phyloP scores from a whole-genome alignment of 1,140 invertebrate species.

The Octopus bimaculoides region DNA sequence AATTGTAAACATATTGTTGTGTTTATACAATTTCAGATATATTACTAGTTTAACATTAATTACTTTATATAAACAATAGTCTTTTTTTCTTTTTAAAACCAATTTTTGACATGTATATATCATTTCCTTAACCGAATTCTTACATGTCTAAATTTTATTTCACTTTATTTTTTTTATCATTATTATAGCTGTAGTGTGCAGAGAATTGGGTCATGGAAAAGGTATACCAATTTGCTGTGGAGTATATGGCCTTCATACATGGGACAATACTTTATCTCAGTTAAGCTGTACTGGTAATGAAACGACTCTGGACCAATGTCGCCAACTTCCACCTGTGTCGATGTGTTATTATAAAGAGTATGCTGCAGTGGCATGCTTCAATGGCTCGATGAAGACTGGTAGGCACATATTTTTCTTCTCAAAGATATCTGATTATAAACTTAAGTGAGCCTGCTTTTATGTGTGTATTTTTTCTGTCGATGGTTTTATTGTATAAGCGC shows the following conservation, averaged over 20 bases:
- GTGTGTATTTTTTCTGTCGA: too few relatives aligned
- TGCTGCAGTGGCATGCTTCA: conserved; percentile 39
- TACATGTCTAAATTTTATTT: neutral
- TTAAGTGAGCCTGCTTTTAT: too few relatives aligned
- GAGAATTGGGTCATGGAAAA: conserved; percentile 34
- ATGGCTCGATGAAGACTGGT: conserved; percentile 19
- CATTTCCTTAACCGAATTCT: neutral
- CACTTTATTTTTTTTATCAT: conserved; percentile 4
- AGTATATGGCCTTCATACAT: conserved; percentile 33
- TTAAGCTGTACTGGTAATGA: conserved; percentile 40
- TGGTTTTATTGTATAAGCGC: too few relatives aligned
- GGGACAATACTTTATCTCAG: conserved; percentile 16
- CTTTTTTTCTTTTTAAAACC: too few relatives aligned
- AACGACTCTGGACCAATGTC: conserved; percentile 32
- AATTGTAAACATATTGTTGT: too few relatives aligned
- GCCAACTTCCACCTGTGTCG: conserved; percentile 4
- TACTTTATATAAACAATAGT: too few relatives aligned
- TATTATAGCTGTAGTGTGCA: conserved; percentile 40
- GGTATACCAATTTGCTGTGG: conserved; percentile 35
- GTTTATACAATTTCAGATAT: too few relatives aligned
- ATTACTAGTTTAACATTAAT: too few relatives aligned
- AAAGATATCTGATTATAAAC: too few relatives aligned
- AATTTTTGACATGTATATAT: too few relatives aligned
- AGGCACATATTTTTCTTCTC: too few relatives aligned
- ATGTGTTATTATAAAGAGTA: conserved; percentile 29